Evolutionary conservation across 2,888 invertebrate species (phyloP), one percentile per base, ranked within the genome.

Genomic region (Leucoptera coffeella): DNA sequence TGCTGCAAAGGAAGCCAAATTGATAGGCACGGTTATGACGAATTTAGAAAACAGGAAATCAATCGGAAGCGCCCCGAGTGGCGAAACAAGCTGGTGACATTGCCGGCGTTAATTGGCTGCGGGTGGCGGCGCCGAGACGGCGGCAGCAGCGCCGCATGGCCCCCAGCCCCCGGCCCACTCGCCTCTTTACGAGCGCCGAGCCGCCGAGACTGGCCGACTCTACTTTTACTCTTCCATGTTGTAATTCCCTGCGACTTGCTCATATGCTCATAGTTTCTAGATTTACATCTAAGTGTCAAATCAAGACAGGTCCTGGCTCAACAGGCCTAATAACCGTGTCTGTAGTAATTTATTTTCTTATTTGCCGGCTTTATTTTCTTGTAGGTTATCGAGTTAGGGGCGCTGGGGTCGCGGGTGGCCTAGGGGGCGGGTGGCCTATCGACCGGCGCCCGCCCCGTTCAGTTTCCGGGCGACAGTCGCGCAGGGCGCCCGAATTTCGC

Each of bases 401-500:
- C 45, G 55, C 55, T 45, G 50, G 50, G 48, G 51, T 49, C 45
- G 46, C 41, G 50, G 57, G 60, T 50, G 51, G 52, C 40, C 29
- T 35, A 46, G 42, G 47, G 56, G 53, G 39, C 51, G 53, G 50
- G 57, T 59, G 75, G 75, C 75, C 74, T 64, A 51, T 60, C 50
- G 44, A 62, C 71, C 73, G 61, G 52, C 40, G 64, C 61, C 67
- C 50, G 44, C 62, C 71, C 73, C 62, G 52, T 40, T 65, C 61
- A 67, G 67, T 67, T 65, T 65, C 67, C 69, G 75, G 75, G 69
- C 75, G 64, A 73, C 64, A 71, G 73, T 73, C 69, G 72, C 74
- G 76, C 74, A 74, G 65, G 61, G 58, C 73, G 73, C 75, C 64
- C 65, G 73, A 58, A 54, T n/a, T n/a, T 59, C 57, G 58, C 54